Conservation (phyloP, 2,797 vertebrate species). For the Semaprochilodus insignis region DNA sequence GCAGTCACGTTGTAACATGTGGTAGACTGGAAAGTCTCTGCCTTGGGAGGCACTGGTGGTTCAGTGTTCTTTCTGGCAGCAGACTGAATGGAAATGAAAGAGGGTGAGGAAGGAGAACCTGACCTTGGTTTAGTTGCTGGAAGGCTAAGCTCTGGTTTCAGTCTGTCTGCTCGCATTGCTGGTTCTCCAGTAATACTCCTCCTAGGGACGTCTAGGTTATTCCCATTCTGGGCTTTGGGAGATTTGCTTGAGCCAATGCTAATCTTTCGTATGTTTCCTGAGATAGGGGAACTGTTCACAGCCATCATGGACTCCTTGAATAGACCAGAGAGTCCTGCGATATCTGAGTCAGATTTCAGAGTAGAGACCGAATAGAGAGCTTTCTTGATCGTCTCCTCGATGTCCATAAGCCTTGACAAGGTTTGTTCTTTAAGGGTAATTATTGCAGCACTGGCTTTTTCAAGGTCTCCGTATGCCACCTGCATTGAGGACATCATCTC, state of each 20-base stretch:
- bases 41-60: slow-evolving; percentile 47
- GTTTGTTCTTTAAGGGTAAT: slow-evolving; percentile 92
- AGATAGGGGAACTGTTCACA: slow-evolving; percentile 65
- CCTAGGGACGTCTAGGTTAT: slow-evolving; percentile 43
- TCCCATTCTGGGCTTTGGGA: slow-evolving; percentile 63
- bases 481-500: slow-evolving; percentile 82
- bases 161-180: slow-evolving; percentile 42
- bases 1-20: slow-evolving; percentile 33
- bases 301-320: slow-evolving; percentile 87
- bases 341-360: slow-evolving; percentile 90
- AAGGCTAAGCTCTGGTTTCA: slow-evolving; percentile 54
- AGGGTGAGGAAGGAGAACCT: slow-evolving; percentile 84
- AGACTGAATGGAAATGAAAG: slow-evolving; percentile 89
- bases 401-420: slow-evolving; percentile 88
- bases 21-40: slow-evolving; percentile 64
- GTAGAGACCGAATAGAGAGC: slow-evolving; percentile 91
- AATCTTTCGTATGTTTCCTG: slow-evolving; percentile 81
- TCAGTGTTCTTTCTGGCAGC: slow-evolving; percentile 81
- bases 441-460: slow-evolving; percentile 90
- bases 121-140: slow-evolving; percentile 68
- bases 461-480: slow-evolving; percentile 89
- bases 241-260: slow-evolving; percentile 83
- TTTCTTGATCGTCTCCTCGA: slow-evolving; percentile 92
- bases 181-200: slow-evolving; percentile 17
- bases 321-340: slow-evolving; percentile 83